Percentiles rank a stretch among this genome's conserved stretches.
These are phyloP conservation scores for Macrotrachela quadricornifera DNA, from an alignment of 1,140 invertebrate species.

Conservation along the genomic window DNA sequence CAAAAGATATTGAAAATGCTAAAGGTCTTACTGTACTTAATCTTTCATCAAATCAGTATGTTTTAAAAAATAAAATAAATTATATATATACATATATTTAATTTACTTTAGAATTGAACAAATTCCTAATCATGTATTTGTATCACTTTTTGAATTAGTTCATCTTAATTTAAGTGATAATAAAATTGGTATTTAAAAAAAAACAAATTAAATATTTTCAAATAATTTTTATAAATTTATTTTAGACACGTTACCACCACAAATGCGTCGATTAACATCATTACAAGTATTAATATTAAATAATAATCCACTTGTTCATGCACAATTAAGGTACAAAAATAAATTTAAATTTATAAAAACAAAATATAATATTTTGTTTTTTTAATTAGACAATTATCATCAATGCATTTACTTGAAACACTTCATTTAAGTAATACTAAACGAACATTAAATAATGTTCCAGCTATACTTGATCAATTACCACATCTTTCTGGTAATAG, in stretches of 20 bases:
- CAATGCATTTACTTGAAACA: slow-evolving; percentile 63
- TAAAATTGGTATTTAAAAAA: slow-evolving; percentile 37
- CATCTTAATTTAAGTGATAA: slow-evolving; percentile 86
- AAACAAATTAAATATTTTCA: not conserved
- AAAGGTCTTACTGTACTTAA: slow-evolving; percentile 82
- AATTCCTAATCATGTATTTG: slow-evolving; percentile 78
- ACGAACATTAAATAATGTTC: slow-evolving; percentile 70
- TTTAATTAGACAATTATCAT: slow-evolving; percentile 63
- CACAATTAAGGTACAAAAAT: slow-evolving; percentile 46
- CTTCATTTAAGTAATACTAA: slow-evolving; percentile 83
- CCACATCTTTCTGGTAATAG: slow-evolving; percentile 40
- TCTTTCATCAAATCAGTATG: slow-evolving; percentile 64
- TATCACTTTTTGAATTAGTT: slow-evolving; percentile 78
- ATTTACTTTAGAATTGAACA: slow-evolving; percentile 51
- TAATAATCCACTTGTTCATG: slow-evolving; percentile 86
- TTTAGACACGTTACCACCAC: slow-evolving; percentile 75
- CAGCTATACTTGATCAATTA: slow-evolving; percentile 62
- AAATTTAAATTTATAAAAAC: too few relatives aligned
- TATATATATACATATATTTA: slow-evolving; percentile 12
- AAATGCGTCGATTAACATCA: slow-evolving; percentile 74
- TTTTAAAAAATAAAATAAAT: slow-evolving; percentile 3
- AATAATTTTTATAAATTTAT: slow-evolving; percentile 8
- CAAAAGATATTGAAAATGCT: slow-evolving; percentile 73
- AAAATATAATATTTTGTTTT: too few relatives aligned
- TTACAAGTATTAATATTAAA: slow-evolving; percentile 79